Percentiles rank a stretch among this genome's conserved stretches.
Evolutionary conservation across 1,140 invertebrate species (phyloP).

Genomic region (Diuraphis noxia): DNA sequence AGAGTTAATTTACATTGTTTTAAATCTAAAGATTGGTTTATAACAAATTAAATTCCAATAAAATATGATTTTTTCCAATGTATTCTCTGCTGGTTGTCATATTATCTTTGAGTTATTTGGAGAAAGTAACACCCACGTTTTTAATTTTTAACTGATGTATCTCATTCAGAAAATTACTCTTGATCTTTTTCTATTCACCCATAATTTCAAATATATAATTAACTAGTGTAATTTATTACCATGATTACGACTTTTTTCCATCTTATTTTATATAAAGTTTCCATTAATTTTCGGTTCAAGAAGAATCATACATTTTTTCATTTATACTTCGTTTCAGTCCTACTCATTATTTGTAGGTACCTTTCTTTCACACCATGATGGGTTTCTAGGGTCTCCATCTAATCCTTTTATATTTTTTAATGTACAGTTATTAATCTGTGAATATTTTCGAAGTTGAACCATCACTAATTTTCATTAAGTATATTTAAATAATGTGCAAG

Average conservation of each 20-base stretch:
- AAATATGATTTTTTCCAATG: not conserved
- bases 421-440: not conserved
- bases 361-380: not conserved
- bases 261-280: not conserved
- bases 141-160: not conserved
- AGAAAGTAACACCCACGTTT: not conserved
- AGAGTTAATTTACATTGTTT: not conserved
- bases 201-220: no score
- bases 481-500: not conserved
- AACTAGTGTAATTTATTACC: not conserved
- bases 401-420: not conserved
- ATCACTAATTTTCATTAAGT: not conserved
- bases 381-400: not conserved
- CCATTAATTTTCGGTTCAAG: not conserved
- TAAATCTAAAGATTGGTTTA: not conserved
- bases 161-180: not conserved
- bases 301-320: not conserved
- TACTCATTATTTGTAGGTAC: not conserved
- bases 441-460: not conserved
- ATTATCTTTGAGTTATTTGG: not conserved
- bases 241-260: not conserved
- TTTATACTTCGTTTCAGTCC: not conserved
- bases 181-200: not conserved
- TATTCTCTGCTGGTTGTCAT: not conserved
- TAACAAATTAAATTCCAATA: not conserved